A percentile compares a stretch with the other conserved stretches of the same genome.
These are phyloP conservation scores for Dinomys branickii DNA, from an alignment of 2,113 vertebrate genomes.

Conservation along the genomic window DNA sequence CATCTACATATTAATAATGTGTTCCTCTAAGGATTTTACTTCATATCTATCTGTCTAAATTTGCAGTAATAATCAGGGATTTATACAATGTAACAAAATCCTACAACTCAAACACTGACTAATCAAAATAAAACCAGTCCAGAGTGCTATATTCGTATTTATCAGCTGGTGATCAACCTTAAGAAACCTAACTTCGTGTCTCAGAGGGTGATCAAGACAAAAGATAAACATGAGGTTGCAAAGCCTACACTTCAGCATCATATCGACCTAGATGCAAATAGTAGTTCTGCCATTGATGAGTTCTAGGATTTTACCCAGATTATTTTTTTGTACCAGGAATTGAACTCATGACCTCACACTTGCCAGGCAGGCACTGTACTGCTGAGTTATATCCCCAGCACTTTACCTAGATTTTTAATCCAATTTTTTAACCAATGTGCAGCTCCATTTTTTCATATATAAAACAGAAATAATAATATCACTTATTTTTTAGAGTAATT, in stretches of 20 bases:
- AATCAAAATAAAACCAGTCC: not conserved
- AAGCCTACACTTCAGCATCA: not conserved
- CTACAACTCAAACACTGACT: not conserved
- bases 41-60: not conserved
- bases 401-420: not conserved
- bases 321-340: too few relatives aligned
- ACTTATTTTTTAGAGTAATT: not conserved
- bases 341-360: too few relatives aligned
- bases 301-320: conserved; percentile 20
- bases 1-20: not conserved
- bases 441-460: not conserved
- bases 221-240: not conserved
- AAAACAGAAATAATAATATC: not conserved
- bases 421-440: too few relatives aligned
- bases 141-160: fast-evolving
- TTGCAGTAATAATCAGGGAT: not conserved
- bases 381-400: too few relatives aligned
- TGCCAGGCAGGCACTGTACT: too few relatives aligned
- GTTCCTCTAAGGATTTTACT: conserved; percentile 4
- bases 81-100: not conserved
- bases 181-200: not conserved
- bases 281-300: not conserved
- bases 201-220: not conserved
- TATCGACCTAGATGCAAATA: not conserved
- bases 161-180: not conserved